Base-by-base conservation (phyloP, 2,113 vertebrate species). In the Petrocephalus microphthalmus region DNA sequence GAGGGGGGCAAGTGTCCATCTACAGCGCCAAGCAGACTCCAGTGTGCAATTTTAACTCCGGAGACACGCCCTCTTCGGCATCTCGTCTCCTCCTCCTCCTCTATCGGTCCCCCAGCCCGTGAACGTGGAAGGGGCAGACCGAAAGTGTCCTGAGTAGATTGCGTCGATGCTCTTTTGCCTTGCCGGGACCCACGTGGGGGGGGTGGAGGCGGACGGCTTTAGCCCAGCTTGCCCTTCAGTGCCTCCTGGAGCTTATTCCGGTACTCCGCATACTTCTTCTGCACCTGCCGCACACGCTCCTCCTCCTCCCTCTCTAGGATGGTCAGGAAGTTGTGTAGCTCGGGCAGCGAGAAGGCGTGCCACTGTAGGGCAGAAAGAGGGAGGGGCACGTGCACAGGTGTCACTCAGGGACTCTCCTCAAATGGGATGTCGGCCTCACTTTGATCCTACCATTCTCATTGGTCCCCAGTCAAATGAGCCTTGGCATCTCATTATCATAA, bases 311-410 rank as follows among this genome's bases (percentile, higher is more conserved):
- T 99, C 88, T 95, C 94, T 94, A 99, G 93, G 91, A 99, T 98
- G 2, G 96, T 94, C 91, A 99, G 91, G 95, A 99, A 99, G 94
- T 99, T 99, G 92, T 99, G 97, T 42, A 99, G 96, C 93, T 99
- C 98, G 0, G 98, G 98, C 89, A 99, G 96, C 19, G 97, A 98
- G 94, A 99, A 99, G 0, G 97, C 98, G 0, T 99, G 97, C 97
- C 98, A 99, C 98, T 99, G 95, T 57, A 51, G 81, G 88, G 67
- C 0, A 56, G 89, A 57, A 49, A 64, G 37, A 51, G 37, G 64
- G 42, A 81, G 87, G 47, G 82, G 57, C 33, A 13, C 13, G 88
- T 85, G 82, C 20, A 71, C 71, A 88, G 90, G 81, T 52, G 22
- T 33, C 56, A 78, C 64, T 81, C 19, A 81, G 29, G 3, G 7